phyloP scores from a whole-genome alignment of 2,797 vertebrate species.

The Catostomus latipinnis region DNA sequence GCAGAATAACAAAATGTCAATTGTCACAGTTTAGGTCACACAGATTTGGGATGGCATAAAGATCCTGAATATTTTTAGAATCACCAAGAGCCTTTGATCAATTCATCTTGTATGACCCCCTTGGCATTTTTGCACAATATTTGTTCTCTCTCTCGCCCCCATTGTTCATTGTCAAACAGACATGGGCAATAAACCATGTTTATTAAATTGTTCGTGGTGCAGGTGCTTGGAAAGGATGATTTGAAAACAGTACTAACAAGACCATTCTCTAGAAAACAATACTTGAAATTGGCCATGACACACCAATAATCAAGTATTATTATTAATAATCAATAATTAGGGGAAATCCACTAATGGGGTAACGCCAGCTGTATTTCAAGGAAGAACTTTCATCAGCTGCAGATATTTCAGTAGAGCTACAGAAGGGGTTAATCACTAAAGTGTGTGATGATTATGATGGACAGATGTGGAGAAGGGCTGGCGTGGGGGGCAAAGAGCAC shows the following conservation, averaged over 20 bases:
- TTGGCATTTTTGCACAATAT: conserved; percentile 59
- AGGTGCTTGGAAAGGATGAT: conserved; percentile 55
- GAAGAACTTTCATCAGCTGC: conserved; percentile 11
- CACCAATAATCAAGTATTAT: conserved; percentile 43
- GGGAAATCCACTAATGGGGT: conserved; percentile 37
- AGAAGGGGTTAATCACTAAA: conserved; percentile 3
- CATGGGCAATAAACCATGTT: conserved; percentile 56
- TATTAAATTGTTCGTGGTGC: conserved; percentile 58
- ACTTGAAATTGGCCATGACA: conserved; percentile 53
- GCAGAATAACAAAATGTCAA: conserved; percentile 4
- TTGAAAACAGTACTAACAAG: conserved; percentile 49
- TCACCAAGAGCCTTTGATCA: not conserved
- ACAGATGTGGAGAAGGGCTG: conserved; percentile 38
- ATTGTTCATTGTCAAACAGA: conserved; percentile 59
- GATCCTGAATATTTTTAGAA: conserved; percentile 28
- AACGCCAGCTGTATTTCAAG: too few species aligned
- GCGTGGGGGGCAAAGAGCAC: not conserved
- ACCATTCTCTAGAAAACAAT: conserved; percentile 54
- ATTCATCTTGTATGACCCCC: conserved; percentile 45
- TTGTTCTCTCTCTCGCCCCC: conserved; percentile 52
- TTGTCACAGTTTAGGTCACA: conserved; percentile 16
- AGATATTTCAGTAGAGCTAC: conserved; percentile 18
- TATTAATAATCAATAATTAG: conserved; percentile 36
- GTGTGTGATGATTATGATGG: conserved; percentile 30
- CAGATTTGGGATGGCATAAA: not conserved